Percentiles rank a stretch among this genome's conserved stretches.
phyloP scores from a whole-genome alignment of 2,888 invertebrate genomes.

The Drosophila stalkeri region DNA sequence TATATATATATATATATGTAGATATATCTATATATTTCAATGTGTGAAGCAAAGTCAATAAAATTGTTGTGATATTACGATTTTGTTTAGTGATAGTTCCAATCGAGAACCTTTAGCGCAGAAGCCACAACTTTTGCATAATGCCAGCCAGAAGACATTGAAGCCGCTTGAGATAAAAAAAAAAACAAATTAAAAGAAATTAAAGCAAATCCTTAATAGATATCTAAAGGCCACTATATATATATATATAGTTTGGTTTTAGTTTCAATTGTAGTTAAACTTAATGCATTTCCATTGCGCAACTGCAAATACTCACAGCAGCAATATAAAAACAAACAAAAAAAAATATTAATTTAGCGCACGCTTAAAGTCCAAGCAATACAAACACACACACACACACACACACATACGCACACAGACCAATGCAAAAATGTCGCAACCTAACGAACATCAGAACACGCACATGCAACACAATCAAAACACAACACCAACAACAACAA shows the following conservation, averaged over 20 bases:
- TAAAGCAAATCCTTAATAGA: slow-evolving; percentile 20
- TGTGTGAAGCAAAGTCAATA: slow-evolving; percentile 35
- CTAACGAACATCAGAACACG: slow-evolving; percentile 57
- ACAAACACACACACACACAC: slow-evolving; percentile 20
- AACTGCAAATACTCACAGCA: slow-evolving; percentile 50
- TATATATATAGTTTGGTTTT: slow-evolving; percentile 24
- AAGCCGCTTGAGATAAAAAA: slow-evolving; percentile 18
- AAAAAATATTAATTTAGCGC: slow-evolving; percentile 2
- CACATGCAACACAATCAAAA: slow-evolving; percentile 55
- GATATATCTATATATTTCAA: slow-evolving; percentile 11
- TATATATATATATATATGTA: slow-evolving; percentile 15
- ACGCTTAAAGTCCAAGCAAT: slow-evolving; percentile 30
- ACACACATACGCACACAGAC: slow-evolving; percentile 27
- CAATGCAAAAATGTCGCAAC: slow-evolving; percentile 73
- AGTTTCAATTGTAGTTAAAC: slow-evolving; percentile 49
- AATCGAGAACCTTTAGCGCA: slow-evolving; percentile 42
- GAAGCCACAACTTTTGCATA: slow-evolving; percentile 36
- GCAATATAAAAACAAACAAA: background rate
- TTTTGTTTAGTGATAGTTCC: slow-evolving; percentile 60
- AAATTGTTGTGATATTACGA: slow-evolving; percentile 61
- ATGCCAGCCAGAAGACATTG: slow-evolving; percentile 38
- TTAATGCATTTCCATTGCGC: slow-evolving; percentile 47
- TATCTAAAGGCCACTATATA: slow-evolving; percentile 15
- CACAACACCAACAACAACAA: slow-evolving; percentile 16
- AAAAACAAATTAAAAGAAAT: background rate